A percentile compares a stretch with the other conserved stretches of the same genome.
These are phyloP conservation scores for Ormia ochracea DNA, from an alignment of 2,888 invertebrate genomes.

Conservation along the genomic window DNA sequence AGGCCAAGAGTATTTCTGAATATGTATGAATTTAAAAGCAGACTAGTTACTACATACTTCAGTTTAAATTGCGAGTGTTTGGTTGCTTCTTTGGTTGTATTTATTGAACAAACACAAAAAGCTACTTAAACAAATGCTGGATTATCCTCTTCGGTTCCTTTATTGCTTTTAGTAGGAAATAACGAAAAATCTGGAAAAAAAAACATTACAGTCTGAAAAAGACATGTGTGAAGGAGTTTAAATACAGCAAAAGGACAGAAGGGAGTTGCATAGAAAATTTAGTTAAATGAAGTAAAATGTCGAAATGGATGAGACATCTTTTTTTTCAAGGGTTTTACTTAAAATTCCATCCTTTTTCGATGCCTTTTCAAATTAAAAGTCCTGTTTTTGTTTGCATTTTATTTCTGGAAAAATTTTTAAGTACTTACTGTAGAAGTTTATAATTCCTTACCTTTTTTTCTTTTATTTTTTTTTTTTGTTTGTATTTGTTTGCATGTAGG, in stretches of 20 bases:
- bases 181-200: constrained; percentile 12
- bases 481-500: constrained; percentile 10
- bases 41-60: constrained; percentile 1
- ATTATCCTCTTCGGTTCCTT: constrained; percentile 63
- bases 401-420: constrained; percentile 49
- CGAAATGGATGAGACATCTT: constrained; percentile 16
- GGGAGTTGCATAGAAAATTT: constrained; percentile 49
- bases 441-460: too few relatives aligned
- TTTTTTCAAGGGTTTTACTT: constrained; percentile 39
- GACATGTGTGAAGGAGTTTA: constrained; percentile 52
- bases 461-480: too few relatives aligned
- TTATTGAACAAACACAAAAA: constrained; percentile 63
- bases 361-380: constrained; percentile 19
- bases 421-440: constrained; percentile 48
- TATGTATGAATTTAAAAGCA: constrained; percentile 22
- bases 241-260: constrained; percentile 18
- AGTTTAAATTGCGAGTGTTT: constrained; percentile 16
- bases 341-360: constrained; percentile 4
- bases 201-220: constrained; percentile 23
- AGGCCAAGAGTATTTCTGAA: constrained; percentile 26
- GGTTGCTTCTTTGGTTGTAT: constrained; percentile 23
- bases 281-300: constrained; percentile 62
- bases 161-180: constrained; percentile 54
- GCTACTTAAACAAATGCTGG: constrained; percentile 64
- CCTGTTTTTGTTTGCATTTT: constrained; percentile 2